These are phyloP conservation scores for Neocrepidodera transversa DNA, from an alignment of 2,888 invertebrate species.

Conservation along the genomic window DNA sequence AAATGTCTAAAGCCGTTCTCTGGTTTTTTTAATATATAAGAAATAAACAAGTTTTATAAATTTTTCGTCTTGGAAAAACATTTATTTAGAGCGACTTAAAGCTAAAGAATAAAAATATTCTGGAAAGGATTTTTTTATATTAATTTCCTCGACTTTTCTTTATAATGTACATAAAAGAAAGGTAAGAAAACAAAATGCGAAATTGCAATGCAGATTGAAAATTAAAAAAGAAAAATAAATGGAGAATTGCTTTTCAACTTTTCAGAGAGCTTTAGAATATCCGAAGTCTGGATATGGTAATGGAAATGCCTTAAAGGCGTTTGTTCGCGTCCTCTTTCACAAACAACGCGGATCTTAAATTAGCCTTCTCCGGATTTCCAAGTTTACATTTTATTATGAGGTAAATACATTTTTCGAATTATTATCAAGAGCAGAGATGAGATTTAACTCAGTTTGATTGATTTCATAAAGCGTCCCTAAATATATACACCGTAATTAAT, in stretches of 20 bases:
- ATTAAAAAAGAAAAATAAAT: slow-evolving; percentile 33
- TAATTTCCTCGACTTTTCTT: slow-evolving; percentile 20
- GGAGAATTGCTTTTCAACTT: slow-evolving; percentile 38
- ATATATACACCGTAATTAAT: not conserved
- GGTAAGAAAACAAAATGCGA: slow-evolving; percentile 36
- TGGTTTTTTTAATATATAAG: too few relatives aligned
- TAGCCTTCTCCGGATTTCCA: slow-evolving; percentile 53
- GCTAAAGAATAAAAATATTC: not conserved
- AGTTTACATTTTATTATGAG: slow-evolving; percentile 51
- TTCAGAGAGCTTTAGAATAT: slow-evolving; percentile 31
- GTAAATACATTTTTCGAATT: slow-evolving; percentile 38
- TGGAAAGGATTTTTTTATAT: slow-evolving; percentile 6
- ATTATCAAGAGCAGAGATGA: slow-evolving; percentile 20
- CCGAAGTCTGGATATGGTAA: slow-evolving; percentile 59
- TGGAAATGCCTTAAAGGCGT: slow-evolving; percentile 67
- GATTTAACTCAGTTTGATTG: slow-evolving; percentile 23
- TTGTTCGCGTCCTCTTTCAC: slow-evolving; percentile 61
- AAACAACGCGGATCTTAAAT: slow-evolving; percentile 55
- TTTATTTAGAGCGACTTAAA: too few relatives aligned
- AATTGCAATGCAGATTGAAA: slow-evolving; percentile 36
- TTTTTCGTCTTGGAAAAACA: too few relatives aligned
- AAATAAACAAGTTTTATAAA: too few relatives aligned
- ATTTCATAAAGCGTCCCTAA: not conserved
- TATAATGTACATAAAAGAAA: slow-evolving; percentile 25
- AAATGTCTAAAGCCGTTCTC: not conserved